Percentiles rank a stretch among this genome's conserved stretches.
These are phyloP conservation scores for Helicoverpa armigera DNA, from an alignment of 1,140 invertebrate genomes.

Conservation along the genomic window DNA sequence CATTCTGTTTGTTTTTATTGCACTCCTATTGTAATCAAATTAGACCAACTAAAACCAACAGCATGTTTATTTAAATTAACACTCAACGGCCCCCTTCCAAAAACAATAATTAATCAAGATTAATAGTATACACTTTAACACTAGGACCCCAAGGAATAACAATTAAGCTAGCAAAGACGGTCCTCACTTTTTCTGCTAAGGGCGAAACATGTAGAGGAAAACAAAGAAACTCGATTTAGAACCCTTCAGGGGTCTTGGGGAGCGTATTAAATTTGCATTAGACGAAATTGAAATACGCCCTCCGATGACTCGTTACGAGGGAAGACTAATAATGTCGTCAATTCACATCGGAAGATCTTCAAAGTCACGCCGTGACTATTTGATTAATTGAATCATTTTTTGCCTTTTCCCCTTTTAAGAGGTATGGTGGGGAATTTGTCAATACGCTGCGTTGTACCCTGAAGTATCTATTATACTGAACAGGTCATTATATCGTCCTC, in stretches of 20 bases:
- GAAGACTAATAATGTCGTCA: conserved; percentile 82
- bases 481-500: conserved; percentile 11
- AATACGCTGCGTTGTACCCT: conserved; percentile 55
- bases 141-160: conserved; percentile 67
- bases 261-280: conserved; percentile 86
- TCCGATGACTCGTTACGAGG: conserved; percentile 79
- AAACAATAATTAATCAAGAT: conserved; percentile 80
- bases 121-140: conserved; percentile 76
- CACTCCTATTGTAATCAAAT: conserved; percentile 31
- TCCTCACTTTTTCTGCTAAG: conserved; percentile 65
- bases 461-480: conserved; percentile 38
- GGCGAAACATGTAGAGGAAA: conserved; percentile 67
- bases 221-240: conserved; percentile 81
- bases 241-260: conserved; percentile 71
- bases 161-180: conserved; percentile 67
- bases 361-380: conserved; percentile 80
- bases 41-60: conserved; percentile 26
- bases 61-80: conserved; percentile 48
- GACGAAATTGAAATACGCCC: conserved; percentile 84
- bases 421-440: conserved; percentile 62
- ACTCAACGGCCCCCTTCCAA: conserved; percentile 47
- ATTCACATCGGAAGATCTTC: conserved; percentile 73
- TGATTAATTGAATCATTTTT: conserved; percentile 85
- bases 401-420: conserved; percentile 57
- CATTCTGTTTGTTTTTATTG: conserved; percentile 2